Evolutionary conservation across 2,797 vertebrate genomes (phyloP).

Genomic region (Acanthurus tractus): DNA sequence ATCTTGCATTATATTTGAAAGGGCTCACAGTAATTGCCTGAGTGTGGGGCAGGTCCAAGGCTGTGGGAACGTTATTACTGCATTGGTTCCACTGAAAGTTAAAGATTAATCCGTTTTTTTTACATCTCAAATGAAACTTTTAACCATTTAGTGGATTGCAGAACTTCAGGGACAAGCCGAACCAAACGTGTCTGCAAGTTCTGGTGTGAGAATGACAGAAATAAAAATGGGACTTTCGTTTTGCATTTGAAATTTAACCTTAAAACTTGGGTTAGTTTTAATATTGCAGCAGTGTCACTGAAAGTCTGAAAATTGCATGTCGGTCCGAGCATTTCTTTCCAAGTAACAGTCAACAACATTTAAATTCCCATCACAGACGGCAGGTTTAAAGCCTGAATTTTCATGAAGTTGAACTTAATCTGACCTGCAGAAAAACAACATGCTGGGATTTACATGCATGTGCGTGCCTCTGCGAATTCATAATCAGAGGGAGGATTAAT

Average conservation of each 20-base stretch:
- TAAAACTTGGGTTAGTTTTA: conserved; percentile 5
- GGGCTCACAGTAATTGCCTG: conserved; percentile 53
- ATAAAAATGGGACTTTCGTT: conserved; percentile 12
- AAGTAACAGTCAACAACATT: conserved; percentile 20
- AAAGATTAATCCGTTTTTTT: conserved; percentile 53
- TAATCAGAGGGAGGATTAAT: neutral
- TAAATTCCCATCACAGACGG: conserved; percentile 3
- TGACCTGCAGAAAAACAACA: neutral
- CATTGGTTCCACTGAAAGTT: conserved; percentile 45
- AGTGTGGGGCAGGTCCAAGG: conserved; percentile 44
- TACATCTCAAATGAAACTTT: conserved; percentile 46
- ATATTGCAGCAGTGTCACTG: conserved; percentile 1
- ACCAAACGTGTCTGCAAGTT: neutral
- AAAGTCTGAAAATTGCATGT: neutral
- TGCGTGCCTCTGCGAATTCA: neutral
- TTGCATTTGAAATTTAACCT: conserved; percentile 1
- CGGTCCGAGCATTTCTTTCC: conserved; percentile 23
- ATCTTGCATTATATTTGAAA: conserved; percentile 56
- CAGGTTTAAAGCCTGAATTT: conserved; percentile 4
- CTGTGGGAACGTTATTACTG: conserved; percentile 55
- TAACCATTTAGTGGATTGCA: conserved; percentile 10
- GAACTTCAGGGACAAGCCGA: neutral
- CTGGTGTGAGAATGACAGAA: neutral
- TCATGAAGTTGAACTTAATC: neutral
- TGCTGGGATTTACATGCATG: neutral